A percentile compares a stretch with the other conserved stretches of the same genome.
These are phyloP conservation scores for Cremastinae sp. DNA, from an alignment of 2,888 invertebrate genomes.

Conservation along the genomic window DNA sequence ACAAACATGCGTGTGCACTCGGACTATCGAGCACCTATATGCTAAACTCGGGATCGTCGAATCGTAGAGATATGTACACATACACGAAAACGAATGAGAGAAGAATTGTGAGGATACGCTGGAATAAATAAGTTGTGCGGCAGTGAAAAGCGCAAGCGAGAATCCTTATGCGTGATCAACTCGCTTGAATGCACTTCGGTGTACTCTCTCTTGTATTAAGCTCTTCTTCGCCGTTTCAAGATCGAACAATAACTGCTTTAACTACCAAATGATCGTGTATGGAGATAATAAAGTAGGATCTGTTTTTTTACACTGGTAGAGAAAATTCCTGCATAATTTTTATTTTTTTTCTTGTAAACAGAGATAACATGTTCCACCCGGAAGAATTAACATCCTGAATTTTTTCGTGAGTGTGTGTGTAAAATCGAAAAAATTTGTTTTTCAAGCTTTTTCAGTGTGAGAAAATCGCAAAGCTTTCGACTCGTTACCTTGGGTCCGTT, in stretches of 20 bases:
- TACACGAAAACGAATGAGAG: conserved; percentile 3
- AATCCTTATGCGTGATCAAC: conserved; percentile 45
- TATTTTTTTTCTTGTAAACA: too few species aligned
- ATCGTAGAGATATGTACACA: conserved; percentile 1
- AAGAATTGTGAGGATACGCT: conserved; percentile 22
- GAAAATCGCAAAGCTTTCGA: conserved; percentile 60
- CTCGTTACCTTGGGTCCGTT: conserved; percentile 68
- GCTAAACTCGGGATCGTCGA: conserved; percentile 11
- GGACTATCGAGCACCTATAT: neutral
- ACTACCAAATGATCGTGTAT: conserved; percentile 58
- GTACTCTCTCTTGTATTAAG: conserved; percentile 18
- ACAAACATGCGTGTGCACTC: neutral
- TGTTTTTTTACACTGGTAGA: conserved; percentile 19
- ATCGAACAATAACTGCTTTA: conserved; percentile 55
- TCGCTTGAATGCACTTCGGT: conserved; percentile 53
- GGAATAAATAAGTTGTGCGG: conserved; percentile 61
- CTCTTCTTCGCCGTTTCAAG: neutral
- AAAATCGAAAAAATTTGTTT: too few species aligned
- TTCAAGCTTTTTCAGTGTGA: conserved; percentile 13
- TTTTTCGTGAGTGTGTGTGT: too few species aligned
- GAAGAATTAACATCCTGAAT: too few species aligned
- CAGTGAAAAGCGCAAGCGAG: conserved; percentile 53
- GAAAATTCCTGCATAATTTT: neutral
- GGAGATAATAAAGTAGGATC: conserved; percentile 24
- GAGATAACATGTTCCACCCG: too few species aligned